A percentile compares a stretch with the other conserved stretches of the same genome.
phyloP scores from a whole-genome alignment of 2,888 invertebrate species.

The Drosophila infuscata region DNA sequence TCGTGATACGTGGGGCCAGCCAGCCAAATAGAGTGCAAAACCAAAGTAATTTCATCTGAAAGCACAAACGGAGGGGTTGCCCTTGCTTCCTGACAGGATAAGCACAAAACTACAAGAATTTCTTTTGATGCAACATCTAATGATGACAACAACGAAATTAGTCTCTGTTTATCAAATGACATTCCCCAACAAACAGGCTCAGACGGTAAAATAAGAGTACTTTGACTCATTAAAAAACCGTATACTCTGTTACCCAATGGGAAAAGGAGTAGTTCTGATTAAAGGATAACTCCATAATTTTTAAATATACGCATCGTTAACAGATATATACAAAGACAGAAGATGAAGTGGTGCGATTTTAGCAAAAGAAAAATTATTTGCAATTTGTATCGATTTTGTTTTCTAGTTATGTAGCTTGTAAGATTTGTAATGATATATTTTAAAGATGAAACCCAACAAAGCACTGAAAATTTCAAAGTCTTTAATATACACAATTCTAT shows the following conservation, averaged over 20 bases:
- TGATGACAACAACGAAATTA: constrained; percentile 38
- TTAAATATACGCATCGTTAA: not conserved
- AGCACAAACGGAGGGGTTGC: constrained; percentile 1
- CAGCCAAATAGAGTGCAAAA: constrained; percentile 5
- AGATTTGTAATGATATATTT: not conserved
- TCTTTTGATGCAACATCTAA: constrained; percentile 59
- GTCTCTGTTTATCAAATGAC: constrained; percentile 51
- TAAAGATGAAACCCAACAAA: not conserved
- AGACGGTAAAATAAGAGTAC: constrained; percentile 18
- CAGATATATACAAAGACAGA: not conserved
- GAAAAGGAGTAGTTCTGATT: not conserved
- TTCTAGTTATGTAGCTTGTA: not conserved
- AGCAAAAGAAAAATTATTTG: not conserved
- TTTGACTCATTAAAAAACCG: constrained; percentile 64
- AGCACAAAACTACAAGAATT: constrained; percentile 21
- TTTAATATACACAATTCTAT: not conserved
- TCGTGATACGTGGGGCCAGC: constrained; percentile 63
- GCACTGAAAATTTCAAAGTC: not conserved
- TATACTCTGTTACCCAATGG: not conserved
- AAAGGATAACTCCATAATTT: not conserved
- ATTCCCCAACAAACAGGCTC: constrained; percentile 7
- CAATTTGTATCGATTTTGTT: not conserved
- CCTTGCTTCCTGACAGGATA: not conserved
- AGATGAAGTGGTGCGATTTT: not conserved
- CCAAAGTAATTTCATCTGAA: constrained; percentile 33